phyloP scores from a whole-genome alignment of 2,113 vertebrate genomes.

The Tor tambroides region DNA sequence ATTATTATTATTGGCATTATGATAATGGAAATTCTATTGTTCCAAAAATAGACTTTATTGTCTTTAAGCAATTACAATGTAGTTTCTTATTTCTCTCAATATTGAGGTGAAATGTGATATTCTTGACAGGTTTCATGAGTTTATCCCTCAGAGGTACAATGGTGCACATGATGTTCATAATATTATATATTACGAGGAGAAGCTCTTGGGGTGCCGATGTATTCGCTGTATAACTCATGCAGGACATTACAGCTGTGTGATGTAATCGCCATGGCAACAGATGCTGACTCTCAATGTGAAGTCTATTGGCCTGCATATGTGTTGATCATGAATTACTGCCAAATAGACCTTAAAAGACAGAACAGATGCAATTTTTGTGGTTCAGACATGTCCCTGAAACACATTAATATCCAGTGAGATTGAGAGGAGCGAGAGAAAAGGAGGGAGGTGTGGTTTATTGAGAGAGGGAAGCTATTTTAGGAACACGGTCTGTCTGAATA shows the following conservation, averaged over 20 bases:
- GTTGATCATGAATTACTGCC: background rate
- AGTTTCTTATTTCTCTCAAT: background rate
- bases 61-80: background rate
- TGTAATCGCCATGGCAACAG: slow-evolving; percentile 17
- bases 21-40: background rate
- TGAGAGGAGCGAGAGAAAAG: background rate
- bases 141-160: background rate
- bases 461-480: background rate
- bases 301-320: background rate
- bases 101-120: background rate
- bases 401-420: slow-evolving; percentile 12
- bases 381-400: slow-evolving; percentile 14
- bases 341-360: slow-evolving; percentile 6
- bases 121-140: background rate
- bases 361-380: background rate
- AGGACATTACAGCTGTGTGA: background rate
- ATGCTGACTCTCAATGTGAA: background rate
- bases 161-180: background rate
- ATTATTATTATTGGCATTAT: background rate
- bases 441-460: background rate
- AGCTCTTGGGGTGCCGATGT: background rate
- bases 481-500: background rate
- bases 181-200: background rate
- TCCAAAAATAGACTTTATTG: background rate
- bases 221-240: slow-evolving; percentile 11